phyloP scores from a whole-genome alignment of 2,113 vertebrate genomes.

The Neolamprologus devosi region DNA sequence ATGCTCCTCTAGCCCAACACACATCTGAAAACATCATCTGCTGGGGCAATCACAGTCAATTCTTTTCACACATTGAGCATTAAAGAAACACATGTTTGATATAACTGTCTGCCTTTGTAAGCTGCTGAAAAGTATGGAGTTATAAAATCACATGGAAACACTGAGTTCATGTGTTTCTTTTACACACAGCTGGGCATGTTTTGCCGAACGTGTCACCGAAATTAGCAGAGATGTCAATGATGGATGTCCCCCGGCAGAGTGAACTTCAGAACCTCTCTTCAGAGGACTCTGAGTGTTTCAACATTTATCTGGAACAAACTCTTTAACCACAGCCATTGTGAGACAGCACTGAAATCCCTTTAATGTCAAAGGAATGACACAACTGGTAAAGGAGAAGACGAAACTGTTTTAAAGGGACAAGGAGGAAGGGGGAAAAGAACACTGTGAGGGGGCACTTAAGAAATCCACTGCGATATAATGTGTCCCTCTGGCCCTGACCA shows the following conservation, averaged over 20 bases:
- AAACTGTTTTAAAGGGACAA: neutral
- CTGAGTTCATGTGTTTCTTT: constrained; percentile 49
- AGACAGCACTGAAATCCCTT: neutral
- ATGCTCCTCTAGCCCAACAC: neutral
- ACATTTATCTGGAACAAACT: constrained; percentile 22
- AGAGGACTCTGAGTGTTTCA: constrained; percentile 11
- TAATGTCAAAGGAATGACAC: constrained; percentile 8
- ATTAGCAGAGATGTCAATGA: constrained; percentile 56
- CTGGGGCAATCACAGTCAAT: constrained; percentile 21
- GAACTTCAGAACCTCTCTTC: constrained; percentile 6
- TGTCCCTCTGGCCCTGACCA: neutral
- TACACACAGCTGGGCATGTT: constrained; percentile 61
- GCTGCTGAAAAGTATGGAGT: constrained; percentile 16
- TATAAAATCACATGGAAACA: constrained; percentile 36
- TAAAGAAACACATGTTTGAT: constrained; percentile 36
- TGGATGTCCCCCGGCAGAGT: constrained; percentile 35
- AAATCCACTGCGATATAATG: constrained; percentile 4
- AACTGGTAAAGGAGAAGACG: neutral
- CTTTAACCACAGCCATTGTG: constrained; percentile 31
- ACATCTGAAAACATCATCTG: constrained; percentile 45
- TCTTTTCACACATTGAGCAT: constrained; percentile 12
- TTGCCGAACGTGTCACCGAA: constrained; percentile 48
- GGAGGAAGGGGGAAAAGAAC: neutral
- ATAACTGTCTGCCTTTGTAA: constrained; percentile 12
- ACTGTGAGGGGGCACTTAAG: neutral